A percentile compares a stretch with the other conserved stretches of the same genome.
Evolutionary conservation across 2,888 invertebrate genomes (phyloP).

Genomic region (Pseudococcus longispinus): DNA sequence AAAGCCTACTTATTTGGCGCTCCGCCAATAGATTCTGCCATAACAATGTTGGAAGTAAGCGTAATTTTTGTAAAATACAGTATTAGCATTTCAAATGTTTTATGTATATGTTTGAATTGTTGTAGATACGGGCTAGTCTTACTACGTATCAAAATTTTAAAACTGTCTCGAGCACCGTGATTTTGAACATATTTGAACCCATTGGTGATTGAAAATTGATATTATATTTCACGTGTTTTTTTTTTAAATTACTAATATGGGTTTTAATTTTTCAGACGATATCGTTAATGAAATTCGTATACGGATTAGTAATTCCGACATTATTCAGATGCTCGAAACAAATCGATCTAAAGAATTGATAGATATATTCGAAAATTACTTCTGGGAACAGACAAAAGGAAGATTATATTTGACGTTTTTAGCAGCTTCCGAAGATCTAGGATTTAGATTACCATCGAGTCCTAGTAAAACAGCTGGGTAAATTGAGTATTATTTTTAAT

Average conservation of each 20-base stretch:
- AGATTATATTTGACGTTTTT: conserved; percentile 84
- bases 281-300: conserved; percentile 76
- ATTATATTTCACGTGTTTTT: not conserved
- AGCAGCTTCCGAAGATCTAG: conserved; percentile 83
- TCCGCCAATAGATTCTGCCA: conserved; percentile 68
- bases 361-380: conserved; percentile 75
- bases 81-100: not conserved
- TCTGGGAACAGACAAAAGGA: conserved; percentile 79
- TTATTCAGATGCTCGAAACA: conserved; percentile 83
- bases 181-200: not conserved
- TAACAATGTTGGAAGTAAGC: conserved; percentile 53
- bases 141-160: not conserved
- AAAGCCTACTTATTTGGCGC: conserved; percentile 84
- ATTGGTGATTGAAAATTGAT: not conserved
- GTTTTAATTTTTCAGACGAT: conserved; percentile 39
- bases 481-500: conserved; percentile 58
- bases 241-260: not conserved
- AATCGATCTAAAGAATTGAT: conserved; percentile 76
- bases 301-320: conserved; percentile 88
- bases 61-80: conserved; percentile 29
- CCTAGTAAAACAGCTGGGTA: conserved; percentile 89
- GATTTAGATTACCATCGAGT: conserved; percentile 80
- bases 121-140: not conserved
- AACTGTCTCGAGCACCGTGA: conserved; percentile 12
- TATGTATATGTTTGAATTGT: not conserved